Conservation (phyloP, 2,888 invertebrate species). For the Epinotia ramella region DNA sequence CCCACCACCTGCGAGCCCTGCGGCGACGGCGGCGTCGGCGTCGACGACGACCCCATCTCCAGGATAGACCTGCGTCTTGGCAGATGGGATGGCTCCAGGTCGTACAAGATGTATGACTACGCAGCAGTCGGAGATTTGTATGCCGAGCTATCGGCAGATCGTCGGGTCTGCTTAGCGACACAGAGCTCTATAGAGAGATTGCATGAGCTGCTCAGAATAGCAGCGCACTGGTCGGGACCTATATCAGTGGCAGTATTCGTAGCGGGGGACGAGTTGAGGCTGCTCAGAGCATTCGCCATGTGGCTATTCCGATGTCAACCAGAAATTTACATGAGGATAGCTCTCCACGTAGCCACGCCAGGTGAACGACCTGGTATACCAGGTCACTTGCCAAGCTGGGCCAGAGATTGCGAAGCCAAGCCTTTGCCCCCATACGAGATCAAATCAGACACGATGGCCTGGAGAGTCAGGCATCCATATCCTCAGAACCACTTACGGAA, state of each 20-base stretch:
- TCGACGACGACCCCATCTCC: slow-evolving; percentile 81
- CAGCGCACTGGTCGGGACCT: slow-evolving; percentile 93
- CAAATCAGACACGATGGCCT: slow-evolving; percentile 87
- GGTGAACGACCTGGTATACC: slow-evolving; percentile 86
- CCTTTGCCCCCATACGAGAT: slow-evolving; percentile 87
- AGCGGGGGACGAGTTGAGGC: slow-evolving; percentile 90
- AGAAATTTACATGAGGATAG: slow-evolving; percentile 89
- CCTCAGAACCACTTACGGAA: slow-evolving; percentile 96
- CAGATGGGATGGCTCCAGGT: slow-evolving; percentile 89
- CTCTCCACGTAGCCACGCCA: slow-evolving; percentile 91
- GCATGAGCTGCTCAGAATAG: slow-evolving; percentile 90
- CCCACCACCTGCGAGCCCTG: slow-evolving; percentile 74
- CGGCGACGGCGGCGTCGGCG: slow-evolving; percentile 62
- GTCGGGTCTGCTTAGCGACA: slow-evolving; percentile 91
- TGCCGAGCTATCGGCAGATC: slow-evolving; percentile 83
- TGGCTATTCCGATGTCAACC: slow-evolving; percentile 91
- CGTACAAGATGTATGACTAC: slow-evolving; percentile 90
- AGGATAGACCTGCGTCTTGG: slow-evolving; percentile 88
- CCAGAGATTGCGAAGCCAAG: slow-evolving; percentile 88
- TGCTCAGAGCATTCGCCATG: slow-evolving; percentile 89
- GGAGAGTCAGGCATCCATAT: slow-evolving; percentile 91
- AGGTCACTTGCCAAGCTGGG: slow-evolving; percentile 85
- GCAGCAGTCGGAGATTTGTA: slow-evolving; percentile 89
- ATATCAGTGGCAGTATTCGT: slow-evolving; percentile 94
- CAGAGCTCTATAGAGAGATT: slow-evolving; percentile 94